phyloP scores from a whole-genome alignment of 1,140 invertebrate genomes.

The Drosophila nikananu region DNA sequence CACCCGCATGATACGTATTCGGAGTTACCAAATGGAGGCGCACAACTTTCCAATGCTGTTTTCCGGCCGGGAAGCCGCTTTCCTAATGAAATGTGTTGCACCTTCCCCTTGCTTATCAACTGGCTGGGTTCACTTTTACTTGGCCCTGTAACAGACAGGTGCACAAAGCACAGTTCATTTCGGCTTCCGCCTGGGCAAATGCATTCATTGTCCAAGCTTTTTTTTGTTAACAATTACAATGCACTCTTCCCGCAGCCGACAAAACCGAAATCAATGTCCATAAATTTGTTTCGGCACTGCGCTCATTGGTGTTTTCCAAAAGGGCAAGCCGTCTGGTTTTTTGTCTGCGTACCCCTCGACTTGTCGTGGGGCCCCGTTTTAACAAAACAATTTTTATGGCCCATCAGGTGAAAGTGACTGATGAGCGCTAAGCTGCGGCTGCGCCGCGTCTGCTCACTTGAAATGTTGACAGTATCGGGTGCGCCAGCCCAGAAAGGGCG shows the following conservation, averaged over 20 bases:
- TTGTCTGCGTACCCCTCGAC: slow-evolving; percentile 6
- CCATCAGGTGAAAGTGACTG: slow-evolving; percentile 78
- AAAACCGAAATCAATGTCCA: slow-evolving; percentile 60
- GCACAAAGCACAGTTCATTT: slow-evolving; percentile 34
- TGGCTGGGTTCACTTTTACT: slow-evolving; percentile 25
- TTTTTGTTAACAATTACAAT: slow-evolving; percentile 50
- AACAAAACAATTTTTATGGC: slow-evolving; percentile 71
- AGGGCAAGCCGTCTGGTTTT: slow-evolving; percentile 52
- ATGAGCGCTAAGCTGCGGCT: slow-evolving; percentile 45
- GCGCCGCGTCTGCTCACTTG: slow-evolving; percentile 40
- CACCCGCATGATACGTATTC: slow-evolving; percentile 1
- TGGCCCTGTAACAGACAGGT: slow-evolving; percentile 34
- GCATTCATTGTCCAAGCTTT: slow-evolving; percentile 45
- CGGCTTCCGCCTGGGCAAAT: slow-evolving; percentile 62
- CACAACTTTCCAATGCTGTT: slow-evolving; percentile 25
- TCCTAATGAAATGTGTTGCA: slow-evolving; percentile 16
- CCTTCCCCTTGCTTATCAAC: slow-evolving; percentile 16
- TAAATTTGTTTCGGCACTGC: slow-evolving; percentile 58
- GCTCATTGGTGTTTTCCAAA: slow-evolving; percentile 71
- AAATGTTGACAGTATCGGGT: slow-evolving; percentile 73
- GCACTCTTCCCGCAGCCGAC: slow-evolving; percentile 24
- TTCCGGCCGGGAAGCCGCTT: slow-evolving; percentile 7
- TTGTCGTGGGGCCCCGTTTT: slow-evolving; percentile 8
- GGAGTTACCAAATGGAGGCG: neutral
- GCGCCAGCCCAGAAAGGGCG: slow-evolving; percentile 69